A percentile compares a stretch with the other conserved stretches of the same genome.
These are phyloP conservation scores for Melanaphis sacchari DNA, from an alignment of 1,140 invertebrate species.

Conservation along the genomic window DNA sequence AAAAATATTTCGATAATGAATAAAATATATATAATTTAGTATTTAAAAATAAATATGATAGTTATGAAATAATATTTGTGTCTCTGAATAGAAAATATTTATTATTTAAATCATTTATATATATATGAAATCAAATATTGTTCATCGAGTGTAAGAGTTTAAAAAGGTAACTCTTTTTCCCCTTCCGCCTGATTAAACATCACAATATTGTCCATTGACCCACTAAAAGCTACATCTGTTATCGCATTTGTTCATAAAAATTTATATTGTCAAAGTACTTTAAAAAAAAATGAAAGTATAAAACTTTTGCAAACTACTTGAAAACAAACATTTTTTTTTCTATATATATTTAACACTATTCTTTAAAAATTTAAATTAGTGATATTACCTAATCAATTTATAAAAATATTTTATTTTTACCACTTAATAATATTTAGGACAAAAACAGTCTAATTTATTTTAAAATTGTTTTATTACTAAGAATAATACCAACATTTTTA, in stretches of 20 bases:
- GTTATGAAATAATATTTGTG: not conserved
- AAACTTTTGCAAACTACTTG: not conserved
- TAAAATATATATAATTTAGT: not conserved
- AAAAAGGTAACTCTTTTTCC: constrained; percentile 24
- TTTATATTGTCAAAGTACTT: not conserved
- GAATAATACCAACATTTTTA: too few relatives aligned
- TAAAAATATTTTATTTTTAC: not conserved
- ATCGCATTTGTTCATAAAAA: constrained; percentile 22
- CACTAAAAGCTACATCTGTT: constrained; percentile 10
- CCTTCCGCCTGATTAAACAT: not conserved
- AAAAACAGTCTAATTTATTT: not conserved
- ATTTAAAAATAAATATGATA: not conserved
- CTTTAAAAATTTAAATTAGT: not conserved
- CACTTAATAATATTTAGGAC: not conserved
- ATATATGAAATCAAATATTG: not conserved
- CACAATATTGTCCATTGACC: constrained; percentile 38
- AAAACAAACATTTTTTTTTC: not conserved
- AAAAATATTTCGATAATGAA: not conserved
- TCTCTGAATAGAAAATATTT: not conserved
- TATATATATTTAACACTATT: not conserved
- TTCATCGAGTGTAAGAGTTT: constrained; percentile 12
- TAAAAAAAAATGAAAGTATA: not conserved
- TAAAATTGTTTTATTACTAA: not conserved
- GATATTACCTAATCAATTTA: not conserved
- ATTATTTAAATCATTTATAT: not conserved